Evolutionary conservation across 1,140 invertebrate genomes (phyloP).

Genomic region (Thaumetopoea pityocampa): DNA sequence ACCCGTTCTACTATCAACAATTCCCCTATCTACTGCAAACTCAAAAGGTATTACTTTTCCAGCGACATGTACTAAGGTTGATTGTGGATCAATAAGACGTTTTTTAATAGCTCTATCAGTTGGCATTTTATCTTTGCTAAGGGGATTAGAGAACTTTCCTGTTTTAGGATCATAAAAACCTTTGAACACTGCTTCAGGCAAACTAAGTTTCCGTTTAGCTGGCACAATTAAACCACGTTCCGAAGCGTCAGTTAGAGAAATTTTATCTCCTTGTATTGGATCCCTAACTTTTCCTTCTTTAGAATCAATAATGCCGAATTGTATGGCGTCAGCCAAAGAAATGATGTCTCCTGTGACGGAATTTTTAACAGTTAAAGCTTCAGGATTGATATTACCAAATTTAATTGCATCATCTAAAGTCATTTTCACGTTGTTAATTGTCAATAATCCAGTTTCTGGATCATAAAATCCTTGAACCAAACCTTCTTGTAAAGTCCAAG

Average conservation of each 20-base stretch:
- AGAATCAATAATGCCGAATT: slow-evolving; percentile 87
- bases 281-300: slow-evolving; percentile 86
- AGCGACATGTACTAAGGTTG: slow-evolving; percentile 85
- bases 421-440: slow-evolving; percentile 82
- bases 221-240: slow-evolving; percentile 88
- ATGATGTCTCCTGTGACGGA: slow-evolving; percentile 86
- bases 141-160: slow-evolving; percentile 82
- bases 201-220: slow-evolving; percentile 87
- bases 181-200: slow-evolving; percentile 91
- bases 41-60: slow-evolving; percentile 87
- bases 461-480: slow-evolving; percentile 90
- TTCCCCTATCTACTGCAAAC: slow-evolving; percentile 86
- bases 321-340: slow-evolving; percentile 88
- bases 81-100: slow-evolving; percentile 87
- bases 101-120: slow-evolving; percentile 86
- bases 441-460: slow-evolving; percentile 83
- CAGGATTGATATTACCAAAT: slow-evolving; percentile 84
- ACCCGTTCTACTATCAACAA: slow-evolving; percentile 87
- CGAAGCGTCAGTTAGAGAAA: slow-evolving; percentile 87
- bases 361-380: slow-evolving; percentile 89
- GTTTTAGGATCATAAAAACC: slow-evolving; percentile 87
- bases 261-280: slow-evolving; percentile 82
- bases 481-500: slow-evolving; percentile 90
- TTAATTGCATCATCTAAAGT: slow-evolving; percentile 89
- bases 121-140: slow-evolving; percentile 84